These are phyloP conservation scores for Cenopis cana DNA, from an alignment of 2,888 invertebrate genomes.

Conservation along the genomic window DNA sequence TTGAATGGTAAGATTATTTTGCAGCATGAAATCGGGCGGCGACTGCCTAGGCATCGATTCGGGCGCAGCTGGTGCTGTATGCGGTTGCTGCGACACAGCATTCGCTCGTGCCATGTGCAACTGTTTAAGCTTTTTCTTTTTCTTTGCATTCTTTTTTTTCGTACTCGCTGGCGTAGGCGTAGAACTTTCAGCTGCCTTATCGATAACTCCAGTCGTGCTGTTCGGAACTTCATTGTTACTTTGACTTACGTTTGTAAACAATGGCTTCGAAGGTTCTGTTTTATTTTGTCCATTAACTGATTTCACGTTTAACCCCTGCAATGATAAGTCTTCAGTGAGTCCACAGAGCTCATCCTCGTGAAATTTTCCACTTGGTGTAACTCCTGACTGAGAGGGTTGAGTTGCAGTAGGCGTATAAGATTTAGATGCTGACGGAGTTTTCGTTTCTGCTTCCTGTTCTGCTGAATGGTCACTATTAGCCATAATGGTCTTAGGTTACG, in stretches of 20 bases:
- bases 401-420: conserved; percentile 9
- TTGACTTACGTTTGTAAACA: conserved; percentile 48
- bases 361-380: conserved; percentile 13
- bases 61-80: conserved; percentile 49
- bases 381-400: conserved; percentile 6
- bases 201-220: conserved; percentile 52
- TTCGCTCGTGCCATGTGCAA: conserved; percentile 59
- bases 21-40: conserved; percentile 49
- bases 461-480: conserved; percentile 33
- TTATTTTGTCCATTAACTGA: background rate
- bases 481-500: conserved; percentile 21
- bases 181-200: conserved; percentile 51
- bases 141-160: conserved; percentile 64
- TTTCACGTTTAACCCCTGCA: conserved; percentile 11
- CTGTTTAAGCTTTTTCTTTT: conserved; percentile 65
- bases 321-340: conserved; percentile 26
- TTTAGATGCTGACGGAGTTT: conserved; percentile 15
- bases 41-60: conserved; percentile 15
- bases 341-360: conserved; percentile 26
- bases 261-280: conserved; percentile 5
- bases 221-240: conserved; percentile 50
- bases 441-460: conserved; percentile 18
- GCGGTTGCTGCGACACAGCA: conserved; percentile 48
- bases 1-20: conserved; percentile 55
- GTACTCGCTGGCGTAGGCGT: conserved; percentile 46